Percentiles rank a stretch among this genome's conserved stretches.
Evolutionary conservation across 2,888 invertebrate genomes (phyloP).

Genomic region (Agapetus fuscipes): DNA sequence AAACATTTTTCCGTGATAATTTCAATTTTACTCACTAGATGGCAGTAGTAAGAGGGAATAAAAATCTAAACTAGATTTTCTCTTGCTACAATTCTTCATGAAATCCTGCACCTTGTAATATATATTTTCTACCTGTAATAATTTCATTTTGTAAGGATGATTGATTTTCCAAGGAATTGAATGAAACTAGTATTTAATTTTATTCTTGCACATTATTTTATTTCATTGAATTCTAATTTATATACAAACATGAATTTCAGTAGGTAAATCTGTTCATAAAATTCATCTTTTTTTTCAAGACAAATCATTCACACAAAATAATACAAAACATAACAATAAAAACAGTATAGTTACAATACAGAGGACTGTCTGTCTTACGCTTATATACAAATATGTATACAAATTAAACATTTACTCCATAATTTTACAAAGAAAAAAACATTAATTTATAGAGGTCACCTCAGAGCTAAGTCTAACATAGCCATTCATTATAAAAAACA

Average conservation of each 20-base stretch:
- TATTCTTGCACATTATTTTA: constrained; percentile 22
- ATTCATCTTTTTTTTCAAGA: background rate
- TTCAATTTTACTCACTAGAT: too few relatives aligned
- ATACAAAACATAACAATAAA: constrained; percentile 21
- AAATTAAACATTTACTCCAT: background rate
- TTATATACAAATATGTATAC: background rate
- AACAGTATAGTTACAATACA: too few relatives aligned
- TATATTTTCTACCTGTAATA: too few relatives aligned
- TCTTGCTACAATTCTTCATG: too few relatives aligned
- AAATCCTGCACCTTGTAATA: too few relatives aligned
- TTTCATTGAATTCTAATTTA: constrained; percentile 20
- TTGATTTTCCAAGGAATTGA: too few relatives aligned
- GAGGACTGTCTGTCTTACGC: too few relatives aligned
- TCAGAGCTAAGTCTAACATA: constrained; percentile 8
- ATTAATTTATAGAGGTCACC: constrained; percentile 13
- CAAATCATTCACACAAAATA: constrained; percentile 10
- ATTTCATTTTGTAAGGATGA: too few relatives aligned
- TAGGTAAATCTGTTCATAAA: background rate
- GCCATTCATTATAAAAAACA: constrained; percentile 9
- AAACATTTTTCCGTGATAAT: too few relatives aligned
- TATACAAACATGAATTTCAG: constrained; percentile 16
- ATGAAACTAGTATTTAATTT: too few relatives aligned
- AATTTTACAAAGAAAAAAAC: background rate
- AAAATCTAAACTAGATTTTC: too few relatives aligned
- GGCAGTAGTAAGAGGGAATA: too few relatives aligned